phyloP scores from a whole-genome alignment of 2,113 vertebrate species.

The Anas platyrhynchos region DNA sequence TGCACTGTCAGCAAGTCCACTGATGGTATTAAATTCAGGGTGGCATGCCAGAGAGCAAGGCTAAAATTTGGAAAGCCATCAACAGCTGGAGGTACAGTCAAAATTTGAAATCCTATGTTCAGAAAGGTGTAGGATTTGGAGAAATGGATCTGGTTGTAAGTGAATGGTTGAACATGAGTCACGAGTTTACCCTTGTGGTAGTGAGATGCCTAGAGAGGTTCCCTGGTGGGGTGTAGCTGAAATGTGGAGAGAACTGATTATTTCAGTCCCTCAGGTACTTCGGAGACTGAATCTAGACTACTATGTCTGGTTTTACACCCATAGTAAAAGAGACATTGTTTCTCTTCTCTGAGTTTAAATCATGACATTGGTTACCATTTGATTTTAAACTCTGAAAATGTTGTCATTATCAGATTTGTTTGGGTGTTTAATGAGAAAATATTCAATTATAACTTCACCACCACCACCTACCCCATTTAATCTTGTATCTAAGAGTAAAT shows the following conservation, averaged over 20 bases:
- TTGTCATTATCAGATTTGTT: background rate
- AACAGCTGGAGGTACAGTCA: background rate
- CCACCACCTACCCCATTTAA: background rate
- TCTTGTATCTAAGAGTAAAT: background rate
- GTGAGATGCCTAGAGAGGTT: background rate
- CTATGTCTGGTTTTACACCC: background rate
- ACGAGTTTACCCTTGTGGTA: background rate
- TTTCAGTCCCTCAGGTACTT: background rate
- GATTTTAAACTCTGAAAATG: background rate
- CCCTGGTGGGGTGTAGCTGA: background rate
- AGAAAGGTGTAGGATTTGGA: background rate
- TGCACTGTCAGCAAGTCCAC: background rate
- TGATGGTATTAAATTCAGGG: background rate
- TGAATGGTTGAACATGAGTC: background rate
- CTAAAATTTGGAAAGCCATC: background rate
- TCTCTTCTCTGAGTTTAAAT: background rate
- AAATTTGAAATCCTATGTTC: background rate
- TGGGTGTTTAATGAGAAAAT: slow-evolving; percentile 8
- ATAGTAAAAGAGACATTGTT: background rate
- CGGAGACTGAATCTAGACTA: background rate
- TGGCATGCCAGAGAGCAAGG: background rate
- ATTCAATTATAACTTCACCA: background rate
- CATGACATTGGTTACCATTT: background rate
- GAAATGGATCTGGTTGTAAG: background rate
- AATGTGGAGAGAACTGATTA: background rate